Evolutionary conservation across 2,888 invertebrate species (phyloP).

Genomic region (Agrotis segetum): DNA sequence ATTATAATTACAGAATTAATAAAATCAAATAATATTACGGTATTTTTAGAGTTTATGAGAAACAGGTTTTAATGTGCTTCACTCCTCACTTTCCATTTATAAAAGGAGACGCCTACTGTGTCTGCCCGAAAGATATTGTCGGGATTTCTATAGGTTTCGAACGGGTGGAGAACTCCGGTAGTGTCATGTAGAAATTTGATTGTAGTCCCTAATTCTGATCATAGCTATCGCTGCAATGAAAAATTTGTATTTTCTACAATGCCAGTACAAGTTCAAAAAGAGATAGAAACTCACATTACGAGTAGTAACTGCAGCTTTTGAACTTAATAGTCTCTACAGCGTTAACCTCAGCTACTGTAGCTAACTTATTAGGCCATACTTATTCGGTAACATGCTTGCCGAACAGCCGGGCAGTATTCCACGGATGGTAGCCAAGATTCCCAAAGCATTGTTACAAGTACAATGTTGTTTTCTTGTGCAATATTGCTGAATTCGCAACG

Average conservation of each 20-base stretch:
- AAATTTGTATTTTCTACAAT: too few relatives aligned
- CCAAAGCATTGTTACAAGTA: constrained; percentile 83
- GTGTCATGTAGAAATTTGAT: too few relatives aligned
- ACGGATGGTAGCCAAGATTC: constrained; percentile 78
- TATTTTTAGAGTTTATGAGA: too few relatives aligned
- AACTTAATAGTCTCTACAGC: neutral
- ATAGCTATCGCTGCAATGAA: too few relatives aligned
- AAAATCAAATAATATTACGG: neutral
- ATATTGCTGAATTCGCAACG: constrained; percentile 85
- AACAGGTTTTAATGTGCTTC: too few relatives aligned
- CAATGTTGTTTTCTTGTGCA: constrained; percentile 88
- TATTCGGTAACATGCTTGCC: constrained; percentile 52
- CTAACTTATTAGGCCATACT: constrained; percentile 44
- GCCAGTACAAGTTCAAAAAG: neutral
- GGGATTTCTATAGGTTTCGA: too few relatives aligned
- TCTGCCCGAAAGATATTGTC: too few relatives aligned
- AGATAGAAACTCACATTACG: neutral
- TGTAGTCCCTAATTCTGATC: too few relatives aligned
- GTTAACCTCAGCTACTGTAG: constrained; percentile 16
- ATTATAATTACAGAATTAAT: neutral
- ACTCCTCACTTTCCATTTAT: too few relatives aligned
- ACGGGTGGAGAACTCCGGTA: too few relatives aligned
- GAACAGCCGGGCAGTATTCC: constrained; percentile 68
- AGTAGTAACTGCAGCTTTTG: constrained; percentile 3
- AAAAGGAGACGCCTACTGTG: too few relatives aligned